Conservation (phyloP, 2,113 vertebrate genomes). For the Pitta sordida region DNA sequence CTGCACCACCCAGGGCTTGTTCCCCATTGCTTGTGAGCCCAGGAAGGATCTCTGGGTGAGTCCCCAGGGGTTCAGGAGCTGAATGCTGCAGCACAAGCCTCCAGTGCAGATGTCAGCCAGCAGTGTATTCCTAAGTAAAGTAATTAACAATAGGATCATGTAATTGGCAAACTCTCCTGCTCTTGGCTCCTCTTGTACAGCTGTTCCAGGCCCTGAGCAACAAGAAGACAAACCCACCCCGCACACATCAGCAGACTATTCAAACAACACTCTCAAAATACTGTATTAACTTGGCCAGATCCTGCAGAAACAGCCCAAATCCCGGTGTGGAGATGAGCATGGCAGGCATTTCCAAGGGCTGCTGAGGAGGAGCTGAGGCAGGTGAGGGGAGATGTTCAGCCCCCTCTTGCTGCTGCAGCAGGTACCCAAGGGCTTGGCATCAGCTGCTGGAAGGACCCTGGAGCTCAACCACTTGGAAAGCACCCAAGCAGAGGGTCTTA, state of each 20-base stretch:
- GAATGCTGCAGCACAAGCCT: neutral
- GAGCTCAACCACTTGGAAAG: neutral
- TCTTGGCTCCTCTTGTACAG: neutral
- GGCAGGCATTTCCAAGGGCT: neutral
- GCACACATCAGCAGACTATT: neutral
- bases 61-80: neutral
- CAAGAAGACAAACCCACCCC: neutral
- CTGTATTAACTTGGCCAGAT: neutral
- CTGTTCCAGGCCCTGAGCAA: neutral
- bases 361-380: neutral
- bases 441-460: accelerated
- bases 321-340: neutral
- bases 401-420: neutral
- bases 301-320: neutral
- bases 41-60: accelerated
- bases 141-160: slow-evolving; percentile 5
- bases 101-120: neutral
- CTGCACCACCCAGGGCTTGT: accelerated
- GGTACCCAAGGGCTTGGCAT: neutral
- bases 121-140: neutral
- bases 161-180: neutral
- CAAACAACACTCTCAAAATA: neutral
- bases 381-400: neutral
- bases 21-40: neutral
- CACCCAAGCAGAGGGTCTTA: neutral